phyloP scores from a whole-genome alignment of 2,888 invertebrate genomes.

The Caenorhabditis sp. region DNA sequence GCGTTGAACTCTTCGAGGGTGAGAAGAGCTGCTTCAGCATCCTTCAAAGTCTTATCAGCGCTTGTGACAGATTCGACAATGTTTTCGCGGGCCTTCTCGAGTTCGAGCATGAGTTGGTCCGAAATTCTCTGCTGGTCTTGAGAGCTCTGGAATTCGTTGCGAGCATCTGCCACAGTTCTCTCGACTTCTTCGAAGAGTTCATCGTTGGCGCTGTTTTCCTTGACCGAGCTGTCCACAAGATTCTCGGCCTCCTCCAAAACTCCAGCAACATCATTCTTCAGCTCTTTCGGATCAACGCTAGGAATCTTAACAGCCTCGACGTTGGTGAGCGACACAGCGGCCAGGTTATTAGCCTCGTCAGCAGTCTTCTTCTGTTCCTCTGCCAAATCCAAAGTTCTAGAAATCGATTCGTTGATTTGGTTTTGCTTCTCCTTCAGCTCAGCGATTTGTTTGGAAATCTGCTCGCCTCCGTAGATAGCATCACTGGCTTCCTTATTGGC shows the following conservation, averaged over 20 bases:
- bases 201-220: constrained; percentile 87
- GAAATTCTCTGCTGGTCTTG: constrained; percentile 88
- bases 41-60: constrained; percentile 90
- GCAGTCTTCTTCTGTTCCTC: constrained; percentile 85
- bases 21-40: constrained; percentile 90
- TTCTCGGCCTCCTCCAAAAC: constrained; percentile 83
- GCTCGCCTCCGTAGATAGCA: constrained; percentile 82
- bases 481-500: constrained; percentile 82
- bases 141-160: constrained; percentile 85
- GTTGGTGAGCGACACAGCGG: constrained; percentile 90
- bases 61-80: constrained; percentile 91
- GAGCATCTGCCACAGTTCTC: constrained; percentile 86
- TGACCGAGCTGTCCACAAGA: constrained; percentile 87
- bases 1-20: constrained; percentile 91
- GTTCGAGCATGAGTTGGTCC: constrained; percentile 90
- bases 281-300: constrained; percentile 86
- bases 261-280: constrained; percentile 87
- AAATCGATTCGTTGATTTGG: constrained; percentile 83
- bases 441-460: constrained; percentile 83
- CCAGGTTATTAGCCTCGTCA: constrained; percentile 90
- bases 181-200: constrained; percentile 84
- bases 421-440: constrained; percentile 70
- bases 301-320: constrained; percentile 90
- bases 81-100: constrained; percentile 87
- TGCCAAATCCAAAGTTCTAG: constrained; percentile 84